phyloP scores from a whole-genome alignment of 2,888 invertebrate species.

The Tetropium fuscum region DNA sequence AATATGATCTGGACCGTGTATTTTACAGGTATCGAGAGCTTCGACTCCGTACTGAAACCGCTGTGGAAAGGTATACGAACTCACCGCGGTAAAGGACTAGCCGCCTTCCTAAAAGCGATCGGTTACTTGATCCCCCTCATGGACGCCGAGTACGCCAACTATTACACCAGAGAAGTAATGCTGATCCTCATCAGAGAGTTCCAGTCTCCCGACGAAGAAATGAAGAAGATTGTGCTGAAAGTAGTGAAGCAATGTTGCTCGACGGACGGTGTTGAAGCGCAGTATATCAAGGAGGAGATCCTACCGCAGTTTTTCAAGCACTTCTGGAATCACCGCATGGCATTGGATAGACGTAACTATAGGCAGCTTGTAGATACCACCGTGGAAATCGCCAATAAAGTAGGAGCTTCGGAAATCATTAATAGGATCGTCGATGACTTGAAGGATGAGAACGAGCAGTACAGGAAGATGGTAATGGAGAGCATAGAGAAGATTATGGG shows the following conservation, averaged over 20 bases:
- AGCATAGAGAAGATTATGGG: conserved; percentile 99
- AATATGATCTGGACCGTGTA: too few relatives aligned
- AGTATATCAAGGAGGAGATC: conserved; percentile 99
- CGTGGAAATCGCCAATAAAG: conserved; percentile 99
- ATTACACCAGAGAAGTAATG: conserved; percentile 99
- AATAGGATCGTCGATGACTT: conserved; percentile 98
- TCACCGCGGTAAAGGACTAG: conserved; percentile 91
- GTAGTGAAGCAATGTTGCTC: conserved; percentile 99
- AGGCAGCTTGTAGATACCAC: conserved; percentile 98
- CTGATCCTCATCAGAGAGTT: conserved; percentile 98
- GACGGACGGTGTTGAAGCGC: conserved; percentile 99
- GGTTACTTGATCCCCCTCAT: conserved; percentile 99
- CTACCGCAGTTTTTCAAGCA: conserved; percentile 98
- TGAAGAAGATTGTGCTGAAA: conserved; percentile 99
- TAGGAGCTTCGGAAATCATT: conserved; percentile 99
- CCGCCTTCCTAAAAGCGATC: conserved; percentile 99
- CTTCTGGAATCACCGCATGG: conserved; percentile 99
- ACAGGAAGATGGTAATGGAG: conserved; percentile 99
- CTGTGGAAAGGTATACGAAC: conserved; percentile 99
- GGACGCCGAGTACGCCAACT: conserved; percentile 99
- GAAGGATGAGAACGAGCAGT: conserved; percentile 99
- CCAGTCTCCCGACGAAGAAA: conserved; percentile 99
- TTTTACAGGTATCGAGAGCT: conserved; percentile 87
- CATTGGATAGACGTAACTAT: conserved; percentile 97
- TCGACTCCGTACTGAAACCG: conserved; percentile 99